Evolutionary conservation across 2,113 vertebrate genomes (phyloP), one percentile per base, ranked within the genome.

Genomic region (Vulpes lagopus): DNA sequence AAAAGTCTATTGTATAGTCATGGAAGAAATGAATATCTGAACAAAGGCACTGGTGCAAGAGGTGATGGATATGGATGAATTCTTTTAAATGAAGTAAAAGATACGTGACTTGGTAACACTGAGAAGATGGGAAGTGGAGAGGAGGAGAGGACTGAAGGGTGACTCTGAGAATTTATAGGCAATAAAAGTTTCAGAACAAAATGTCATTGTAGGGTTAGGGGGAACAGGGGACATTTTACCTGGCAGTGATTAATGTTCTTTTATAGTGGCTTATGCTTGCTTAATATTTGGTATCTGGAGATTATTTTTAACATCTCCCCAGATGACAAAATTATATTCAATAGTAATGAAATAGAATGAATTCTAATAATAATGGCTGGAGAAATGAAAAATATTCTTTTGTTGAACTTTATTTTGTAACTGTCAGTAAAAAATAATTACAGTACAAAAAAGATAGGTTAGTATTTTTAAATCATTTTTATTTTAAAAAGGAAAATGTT

Each of bases 351-450:
- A 79, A 85, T 85, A 11, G 60, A 89, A 69, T 91, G 22, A 62
- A 16, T 80, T 81, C 59, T 69, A 91, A 43, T 51, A 82, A 59
- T 80, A 84, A 64, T 82, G 59, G 16, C 82, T 74, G 15, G 65
- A 69, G 62, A 74, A 89, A 1, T 57, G 27, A 85, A 96, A 95
- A 73, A 78, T 87, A 65, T 57, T 93, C 22, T 86, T 87, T 43
- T 78, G 51, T 62, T 76, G 35, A 67, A 64, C 20, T 91, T 81
- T 64, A 23, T 95, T 95, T 92, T 96, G 23, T 57, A 74, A 73
- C 65, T 55, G 3, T 89, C 2, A 85, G 32, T 85, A 88, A 94
- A 93, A 89, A 59, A 65, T 89, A 57, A 55, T 19, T 55, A n/a
- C 2, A 69, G 51, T 74, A 59, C 30, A 84, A 74, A 78, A 62